Percentiles rank a stretch among this genome's conserved stretches.
Conservation (phyloP, 2,888 invertebrate genomes). For the Diploptera punctata region DNA sequence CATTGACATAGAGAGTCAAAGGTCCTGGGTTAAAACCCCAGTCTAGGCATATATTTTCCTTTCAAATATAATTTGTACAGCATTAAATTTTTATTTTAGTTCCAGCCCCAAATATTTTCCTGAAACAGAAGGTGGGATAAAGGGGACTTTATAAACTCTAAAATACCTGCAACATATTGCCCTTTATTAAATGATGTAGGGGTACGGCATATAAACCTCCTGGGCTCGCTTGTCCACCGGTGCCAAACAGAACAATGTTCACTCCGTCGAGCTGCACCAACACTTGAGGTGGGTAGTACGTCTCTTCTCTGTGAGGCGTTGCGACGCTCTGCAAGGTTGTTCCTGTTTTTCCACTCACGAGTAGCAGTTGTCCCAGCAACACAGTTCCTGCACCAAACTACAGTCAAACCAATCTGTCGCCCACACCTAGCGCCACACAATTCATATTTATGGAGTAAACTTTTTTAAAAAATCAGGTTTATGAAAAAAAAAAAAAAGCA, state of each 20-base stretch:
- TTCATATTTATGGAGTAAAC: too few relatives aligned
- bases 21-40: too few relatives aligned
- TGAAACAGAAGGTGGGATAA: too few relatives aligned
- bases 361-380: constrained; percentile 67
- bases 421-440: too few relatives aligned
- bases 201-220: constrained; percentile 73
- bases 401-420: too few relatives aligned
- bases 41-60: too few relatives aligned
- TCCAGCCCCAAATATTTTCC: too few relatives aligned
- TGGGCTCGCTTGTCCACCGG: constrained; percentile 73
- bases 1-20: too few relatives aligned
- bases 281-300: constrained; percentile 76
- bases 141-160: neutral
- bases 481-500: too few relatives aligned
- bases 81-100: too few relatives aligned
- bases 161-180: neutral
- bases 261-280: constrained; percentile 66
- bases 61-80: too few relatives aligned
- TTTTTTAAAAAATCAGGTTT: too few relatives aligned
- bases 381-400: constrained; percentile 29
- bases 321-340: constrained; percentile 64
- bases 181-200: constrained; percentile 54
- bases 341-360: constrained; percentile 75
- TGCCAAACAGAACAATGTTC: constrained; percentile 70
- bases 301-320: constrained; percentile 70